Evolutionary conservation across 2,113 vertebrate species (phyloP).

Genomic region (Callithrix jacchus): DNA sequence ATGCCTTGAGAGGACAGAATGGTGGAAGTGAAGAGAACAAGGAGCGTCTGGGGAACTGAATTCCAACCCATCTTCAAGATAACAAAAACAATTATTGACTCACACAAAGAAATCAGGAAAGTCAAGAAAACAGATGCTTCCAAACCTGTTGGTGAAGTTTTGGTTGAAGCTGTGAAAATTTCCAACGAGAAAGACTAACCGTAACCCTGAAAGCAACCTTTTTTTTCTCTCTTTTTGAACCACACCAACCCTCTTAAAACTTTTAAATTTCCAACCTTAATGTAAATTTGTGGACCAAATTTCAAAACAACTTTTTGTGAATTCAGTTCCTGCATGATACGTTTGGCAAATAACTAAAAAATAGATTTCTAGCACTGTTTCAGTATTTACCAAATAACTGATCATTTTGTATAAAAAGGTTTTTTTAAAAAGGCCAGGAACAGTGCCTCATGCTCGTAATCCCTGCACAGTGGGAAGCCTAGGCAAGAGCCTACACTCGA

Average conservation of each 20-base stretch:
- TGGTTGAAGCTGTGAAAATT: neutral
- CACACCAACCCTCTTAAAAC: neutral
- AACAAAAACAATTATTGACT: neutral
- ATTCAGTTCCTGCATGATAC: neutral
- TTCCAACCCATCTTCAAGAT: neutral
- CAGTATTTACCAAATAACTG: no score
- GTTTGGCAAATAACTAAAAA: neutral
- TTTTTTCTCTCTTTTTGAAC: conserved; percentile 59
- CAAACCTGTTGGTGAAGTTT: neutral
- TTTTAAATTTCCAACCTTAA: neutral
- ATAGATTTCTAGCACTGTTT: no score
- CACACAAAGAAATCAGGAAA: neutral
- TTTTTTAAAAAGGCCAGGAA: no score
- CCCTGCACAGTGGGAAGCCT: no score
- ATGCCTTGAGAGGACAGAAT: neutral
- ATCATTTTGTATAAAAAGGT: neutral
- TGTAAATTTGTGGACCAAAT: neutral
- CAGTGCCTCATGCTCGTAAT: no score
- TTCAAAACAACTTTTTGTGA: neutral
- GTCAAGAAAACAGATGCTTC: neutral
- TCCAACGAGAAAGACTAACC: neutral
- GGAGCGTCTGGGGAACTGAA: neutral
- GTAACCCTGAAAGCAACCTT: neutral
- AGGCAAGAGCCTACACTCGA: no score
- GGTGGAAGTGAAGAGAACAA: neutral